A percentile compares a stretch with the other conserved stretches of the same genome.
phyloP scores from a whole-genome alignment of 2,888 invertebrate species.

The Ceraclea dissimilis region DNA sequence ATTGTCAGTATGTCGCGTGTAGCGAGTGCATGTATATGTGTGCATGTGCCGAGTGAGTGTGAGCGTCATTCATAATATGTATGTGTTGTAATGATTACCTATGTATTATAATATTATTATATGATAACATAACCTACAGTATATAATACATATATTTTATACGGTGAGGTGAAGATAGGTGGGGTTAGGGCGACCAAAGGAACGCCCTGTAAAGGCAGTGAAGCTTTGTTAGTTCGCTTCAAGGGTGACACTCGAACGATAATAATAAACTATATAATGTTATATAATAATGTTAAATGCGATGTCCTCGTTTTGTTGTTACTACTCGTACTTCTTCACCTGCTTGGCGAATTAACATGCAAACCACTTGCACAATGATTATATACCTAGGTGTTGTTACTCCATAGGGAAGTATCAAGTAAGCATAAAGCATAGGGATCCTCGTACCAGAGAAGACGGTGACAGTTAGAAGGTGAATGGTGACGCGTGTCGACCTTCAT shows the following conservation, averaged over 20 bases:
- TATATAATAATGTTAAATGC: too few species aligned
- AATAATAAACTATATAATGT: too few species aligned
- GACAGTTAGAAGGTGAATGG: too few species aligned
- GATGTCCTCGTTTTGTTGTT: too few species aligned
- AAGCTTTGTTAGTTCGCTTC: conserved; percentile 19
- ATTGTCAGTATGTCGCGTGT: conserved; percentile 20
- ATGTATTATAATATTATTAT: background rate
- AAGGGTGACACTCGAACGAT: conserved; percentile 21
- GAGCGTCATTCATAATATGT: conserved; percentile 15
- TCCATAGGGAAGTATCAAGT: too few species aligned
- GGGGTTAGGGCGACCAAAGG: conserved; percentile 1
- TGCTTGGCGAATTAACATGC: too few species aligned
- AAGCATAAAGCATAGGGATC: too few species aligned
- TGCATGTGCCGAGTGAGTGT: conserved; percentile 13
- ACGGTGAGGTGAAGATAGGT: background rate
- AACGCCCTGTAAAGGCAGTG: conserved; percentile 14
- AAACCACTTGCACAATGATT: too few species aligned
- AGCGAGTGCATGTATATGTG: background rate
- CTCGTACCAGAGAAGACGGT: too few species aligned
- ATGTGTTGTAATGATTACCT: too few species aligned
- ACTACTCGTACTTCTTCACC: too few species aligned
- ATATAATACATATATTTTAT: background rate
- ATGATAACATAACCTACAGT: background rate
- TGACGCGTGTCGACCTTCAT: conserved; percentile 24
- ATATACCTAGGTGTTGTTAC: too few species aligned